Conservation (phyloP, 2,113 vertebrate species). For the Bos javanicus region DNA sequence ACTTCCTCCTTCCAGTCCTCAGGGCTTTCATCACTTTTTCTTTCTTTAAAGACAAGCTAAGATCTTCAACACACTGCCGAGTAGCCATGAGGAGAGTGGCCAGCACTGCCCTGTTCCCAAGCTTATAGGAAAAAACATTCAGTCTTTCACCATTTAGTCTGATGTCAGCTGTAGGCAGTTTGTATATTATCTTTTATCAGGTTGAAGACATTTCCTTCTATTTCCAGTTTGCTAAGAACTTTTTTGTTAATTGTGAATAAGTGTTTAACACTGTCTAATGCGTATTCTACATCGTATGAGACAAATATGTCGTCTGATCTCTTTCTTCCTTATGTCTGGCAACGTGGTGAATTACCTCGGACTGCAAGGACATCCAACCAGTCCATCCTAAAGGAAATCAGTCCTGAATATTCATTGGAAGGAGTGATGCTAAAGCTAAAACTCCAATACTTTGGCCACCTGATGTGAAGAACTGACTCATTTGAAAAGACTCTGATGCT, state of each 20-base stretch:
- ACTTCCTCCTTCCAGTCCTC: background rate
- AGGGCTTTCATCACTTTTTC: background rate
- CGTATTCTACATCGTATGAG: background rate
- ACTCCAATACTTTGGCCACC: background rate
- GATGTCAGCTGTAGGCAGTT: background rate
- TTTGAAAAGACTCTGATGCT: background rate
- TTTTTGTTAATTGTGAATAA: background rate
- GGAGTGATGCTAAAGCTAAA: background rate
- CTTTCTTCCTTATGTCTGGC: background rate
- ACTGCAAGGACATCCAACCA: background rate
- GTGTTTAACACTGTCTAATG: background rate
- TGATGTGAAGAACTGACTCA: background rate
- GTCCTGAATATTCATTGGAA: background rate
- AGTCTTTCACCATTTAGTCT: background rate
- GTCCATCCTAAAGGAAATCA: background rate
- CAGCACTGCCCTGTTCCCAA: background rate
- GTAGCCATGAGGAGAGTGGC: background rate
- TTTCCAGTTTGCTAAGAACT: background rate
- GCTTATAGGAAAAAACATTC: background rate
- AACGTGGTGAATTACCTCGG: background rate
- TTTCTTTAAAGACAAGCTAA: background rate
- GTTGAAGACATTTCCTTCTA: background rate
- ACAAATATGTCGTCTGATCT: background rate
- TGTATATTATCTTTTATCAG: background rate
- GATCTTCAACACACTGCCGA: background rate